Conservation (phyloP, 2,888 invertebrate genomes). For the Brachyptera risi region DNA sequence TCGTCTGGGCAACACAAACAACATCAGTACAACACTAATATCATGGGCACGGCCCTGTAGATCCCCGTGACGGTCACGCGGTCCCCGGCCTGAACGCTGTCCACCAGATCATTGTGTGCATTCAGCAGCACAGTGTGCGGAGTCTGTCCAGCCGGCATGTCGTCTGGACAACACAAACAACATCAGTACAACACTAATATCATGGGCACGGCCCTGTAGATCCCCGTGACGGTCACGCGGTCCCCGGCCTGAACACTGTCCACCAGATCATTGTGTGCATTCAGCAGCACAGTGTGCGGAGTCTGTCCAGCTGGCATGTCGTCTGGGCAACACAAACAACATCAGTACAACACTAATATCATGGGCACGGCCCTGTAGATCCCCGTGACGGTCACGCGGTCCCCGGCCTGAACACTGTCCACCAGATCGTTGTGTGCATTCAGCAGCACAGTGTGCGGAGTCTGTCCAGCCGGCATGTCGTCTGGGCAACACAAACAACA, state of each 20-base stretch:
- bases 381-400: slow-evolving; percentile 91
- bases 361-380: slow-evolving; percentile 92
- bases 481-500: slow-evolving; percentile 54
- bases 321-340: slow-evolving; percentile 53
- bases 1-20: slow-evolving; percentile 62
- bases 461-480: slow-evolving; percentile 99
- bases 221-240: slow-evolving; percentile 91
- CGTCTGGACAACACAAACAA: slow-evolving; percentile 58
- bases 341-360: too few species aligned
- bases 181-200: too few species aligned
- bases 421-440: slow-evolving; percentile 95
- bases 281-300: slow-evolving; percentile 88
- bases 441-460: slow-evolving; percentile 90
- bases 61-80: slow-evolving; percentile 94
- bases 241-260: slow-evolving; percentile 95
- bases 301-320: slow-evolving; percentile 99
- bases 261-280: slow-evolving; percentile 95
- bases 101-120: slow-evolving; percentile 96
- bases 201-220: slow-evolving; percentile 89
- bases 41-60: slow-evolving; percentile 86
- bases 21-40: too few species aligned
- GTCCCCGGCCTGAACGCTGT: slow-evolving; percentile 92
- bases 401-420: slow-evolving; percentile 93
- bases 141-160: slow-evolving; percentile 99
- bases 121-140: slow-evolving; percentile 91